Percentiles rank a stretch among this genome's conserved stretches.
Conservation (phyloP, 2,888 invertebrate genomes). For the Shargacucullia verbasci region DNA sequence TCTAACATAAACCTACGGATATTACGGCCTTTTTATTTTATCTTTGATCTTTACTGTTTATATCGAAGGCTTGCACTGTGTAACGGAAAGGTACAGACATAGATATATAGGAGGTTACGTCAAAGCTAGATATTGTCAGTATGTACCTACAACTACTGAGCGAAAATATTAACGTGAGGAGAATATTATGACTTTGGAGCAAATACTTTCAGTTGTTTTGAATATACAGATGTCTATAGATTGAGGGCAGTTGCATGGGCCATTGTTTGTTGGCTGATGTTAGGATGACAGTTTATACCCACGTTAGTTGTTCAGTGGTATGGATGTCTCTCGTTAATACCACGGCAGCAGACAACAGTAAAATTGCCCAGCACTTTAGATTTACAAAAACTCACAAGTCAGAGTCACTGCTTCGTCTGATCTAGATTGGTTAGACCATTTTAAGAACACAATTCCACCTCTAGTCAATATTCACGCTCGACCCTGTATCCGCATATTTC, state of each 20-base stretch:
- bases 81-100: too few species aligned
- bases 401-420: background rate
- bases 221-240: too few species aligned
- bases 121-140: conserved; percentile 21
- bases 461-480: conserved; percentile 28
- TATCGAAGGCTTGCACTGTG: background rate
- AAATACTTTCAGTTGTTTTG: too few species aligned
- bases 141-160: conserved; percentile 32
- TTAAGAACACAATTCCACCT: background rate
- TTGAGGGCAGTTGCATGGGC: too few species aligned
- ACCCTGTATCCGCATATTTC: conserved; percentile 18
- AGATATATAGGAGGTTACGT: background rate
- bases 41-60: background rate
- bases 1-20: conserved; percentile 10
- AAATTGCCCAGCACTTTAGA: too few species aligned
- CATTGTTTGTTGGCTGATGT: too few species aligned
- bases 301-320: too few species aligned
- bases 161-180: conserved; percentile 26
- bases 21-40: background rate
- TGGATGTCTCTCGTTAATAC: too few species aligned
- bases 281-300: too few species aligned
- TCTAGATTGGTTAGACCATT: background rate
- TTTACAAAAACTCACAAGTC: too few species aligned
- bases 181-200: background rate
- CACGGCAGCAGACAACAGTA: too few species aligned